These are phyloP conservation scores for Trypoxylus dichotomus DNA, from an alignment of 1,140 invertebrate species.

Conservation along the genomic window DNA sequence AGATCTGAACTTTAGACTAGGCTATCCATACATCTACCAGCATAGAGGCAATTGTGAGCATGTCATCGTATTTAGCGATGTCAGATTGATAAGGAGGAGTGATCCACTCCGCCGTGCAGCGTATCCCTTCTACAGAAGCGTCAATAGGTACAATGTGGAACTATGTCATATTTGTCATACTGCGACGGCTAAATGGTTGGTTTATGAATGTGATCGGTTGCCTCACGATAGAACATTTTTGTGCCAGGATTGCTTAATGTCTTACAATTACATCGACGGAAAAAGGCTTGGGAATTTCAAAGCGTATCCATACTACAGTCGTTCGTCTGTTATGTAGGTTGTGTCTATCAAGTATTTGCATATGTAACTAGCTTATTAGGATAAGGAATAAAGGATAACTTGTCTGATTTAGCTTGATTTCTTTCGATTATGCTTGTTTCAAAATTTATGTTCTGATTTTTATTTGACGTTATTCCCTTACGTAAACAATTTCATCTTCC, in stretches of 20 bases:
- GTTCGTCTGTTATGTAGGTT: neutral
- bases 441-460: too few relatives aligned
- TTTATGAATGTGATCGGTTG: conserved; percentile 59
- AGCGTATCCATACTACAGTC: conserved; percentile 55
- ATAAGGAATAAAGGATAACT: neutral
- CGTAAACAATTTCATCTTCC: too few relatives aligned
- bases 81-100: conserved; percentile 57
- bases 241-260: conserved; percentile 65
- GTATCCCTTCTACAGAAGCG: conserved; percentile 60
- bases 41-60: conserved; percentile 92
- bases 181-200: conserved; percentile 61
- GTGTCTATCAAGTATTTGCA: neutral
- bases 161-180: conserved; percentile 61
- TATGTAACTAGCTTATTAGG: neutral
- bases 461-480: too few relatives aligned
- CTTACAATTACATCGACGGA: conserved; percentile 66
- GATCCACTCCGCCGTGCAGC: conserved; percentile 54
- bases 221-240: conserved; percentile 69
- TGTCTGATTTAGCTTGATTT: neutral
- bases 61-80: conserved; percentile 75
- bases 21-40: conserved; percentile 70
- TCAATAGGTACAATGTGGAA: conserved; percentile 47
- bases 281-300: conserved; percentile 62
- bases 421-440: too few relatives aligned
- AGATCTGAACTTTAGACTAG: conserved; percentile 60